A percentile compares a stretch with the other conserved stretches of the same genome.
Conservation (phyloP, 2,113 vertebrate species). For the Baryphthengus martii region DNA sequence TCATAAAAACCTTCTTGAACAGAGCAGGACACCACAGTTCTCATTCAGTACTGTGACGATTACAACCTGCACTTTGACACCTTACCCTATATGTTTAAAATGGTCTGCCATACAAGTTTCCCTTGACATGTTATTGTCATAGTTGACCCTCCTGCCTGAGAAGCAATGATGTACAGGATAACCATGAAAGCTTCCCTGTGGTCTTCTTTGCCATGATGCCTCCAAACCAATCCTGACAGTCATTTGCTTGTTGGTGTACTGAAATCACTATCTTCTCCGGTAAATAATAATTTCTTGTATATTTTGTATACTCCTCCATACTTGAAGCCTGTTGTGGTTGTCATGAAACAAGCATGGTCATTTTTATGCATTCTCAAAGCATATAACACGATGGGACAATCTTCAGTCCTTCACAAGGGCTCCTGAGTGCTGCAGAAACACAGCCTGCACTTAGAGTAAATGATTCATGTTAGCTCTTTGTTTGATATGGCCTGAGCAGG, state of each 20-base stretch:
- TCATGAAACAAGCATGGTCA: background rate
- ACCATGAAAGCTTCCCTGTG: background rate
- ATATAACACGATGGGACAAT: background rate
- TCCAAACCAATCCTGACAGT: background rate
- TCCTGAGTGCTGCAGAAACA: background rate
- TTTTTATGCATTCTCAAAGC: background rate
- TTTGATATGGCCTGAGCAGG: background rate
- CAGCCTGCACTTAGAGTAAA: background rate
- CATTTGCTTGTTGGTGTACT: background rate
- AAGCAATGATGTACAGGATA: background rate
- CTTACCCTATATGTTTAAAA: background rate
- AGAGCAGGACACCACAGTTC: background rate
- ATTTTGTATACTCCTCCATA: background rate
- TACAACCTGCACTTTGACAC: background rate
- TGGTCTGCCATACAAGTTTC: background rate
- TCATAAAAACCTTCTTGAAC: background rate
- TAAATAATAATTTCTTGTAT: background rate
- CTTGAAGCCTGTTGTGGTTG: background rate
- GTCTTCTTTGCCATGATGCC: background rate
- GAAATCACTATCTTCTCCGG: background rate
- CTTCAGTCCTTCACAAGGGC: background rate
- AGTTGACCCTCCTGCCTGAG: background rate
- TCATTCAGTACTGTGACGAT: background rate
- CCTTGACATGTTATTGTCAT: background rate
- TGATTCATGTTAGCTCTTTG: fast-evolving